Conservation (phyloP, 2,888 invertebrate species). For the Nomada fucata region DNA sequence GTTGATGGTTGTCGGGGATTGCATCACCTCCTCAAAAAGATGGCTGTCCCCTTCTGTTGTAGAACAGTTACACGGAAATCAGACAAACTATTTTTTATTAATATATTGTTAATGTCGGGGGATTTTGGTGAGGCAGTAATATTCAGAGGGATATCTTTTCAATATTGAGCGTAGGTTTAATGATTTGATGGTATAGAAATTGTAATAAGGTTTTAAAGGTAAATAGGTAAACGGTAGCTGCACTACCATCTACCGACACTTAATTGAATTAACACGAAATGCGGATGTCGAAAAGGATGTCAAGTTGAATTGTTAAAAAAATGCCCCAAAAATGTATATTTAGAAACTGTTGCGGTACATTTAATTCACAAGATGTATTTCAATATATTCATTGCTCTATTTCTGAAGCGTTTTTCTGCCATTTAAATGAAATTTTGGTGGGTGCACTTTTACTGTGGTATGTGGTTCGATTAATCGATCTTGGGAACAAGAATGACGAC, state of each 20-base stretch:
- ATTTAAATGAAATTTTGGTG: background rate
- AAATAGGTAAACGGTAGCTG: constrained; percentile 4
- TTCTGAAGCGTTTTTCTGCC: no score
- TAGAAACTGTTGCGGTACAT: background rate
- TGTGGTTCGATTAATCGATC: background rate
- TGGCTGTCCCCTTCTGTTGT: constrained; percentile 52
- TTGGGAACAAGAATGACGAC: background rate
- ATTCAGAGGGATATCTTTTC: no score
- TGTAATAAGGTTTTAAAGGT: constrained; percentile 11
- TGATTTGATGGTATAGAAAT: background rate
- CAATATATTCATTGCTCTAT: no score
- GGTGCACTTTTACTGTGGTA: no score
- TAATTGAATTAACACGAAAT: background rate
- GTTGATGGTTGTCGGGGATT: constrained; percentile 68
- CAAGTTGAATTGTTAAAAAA: background rate
- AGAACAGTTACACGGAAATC: constrained; percentile 56
- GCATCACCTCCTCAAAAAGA: constrained; percentile 65
- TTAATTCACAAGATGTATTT: background rate
- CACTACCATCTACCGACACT: constrained; percentile 32
- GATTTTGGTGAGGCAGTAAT: background rate
- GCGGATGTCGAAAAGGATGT: background rate
- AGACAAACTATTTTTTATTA: constrained; percentile 17
- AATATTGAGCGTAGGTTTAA: background rate
- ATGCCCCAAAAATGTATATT: background rate
- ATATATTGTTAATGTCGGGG: background rate